Evolutionary conservation across 2,113 vertebrate species (phyloP).

Genomic region (Pimephales promelas): DNA sequence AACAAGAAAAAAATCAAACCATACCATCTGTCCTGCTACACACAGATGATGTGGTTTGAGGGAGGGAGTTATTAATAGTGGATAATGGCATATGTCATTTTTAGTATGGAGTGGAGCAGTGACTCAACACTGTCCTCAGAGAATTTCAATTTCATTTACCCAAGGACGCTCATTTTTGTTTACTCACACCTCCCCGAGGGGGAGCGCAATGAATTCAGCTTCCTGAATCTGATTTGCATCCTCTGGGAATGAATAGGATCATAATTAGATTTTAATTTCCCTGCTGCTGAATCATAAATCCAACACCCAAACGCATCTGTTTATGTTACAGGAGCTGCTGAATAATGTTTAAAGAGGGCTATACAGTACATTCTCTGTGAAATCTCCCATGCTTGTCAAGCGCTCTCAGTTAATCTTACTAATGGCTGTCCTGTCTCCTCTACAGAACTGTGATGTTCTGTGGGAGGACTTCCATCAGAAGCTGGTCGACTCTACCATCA

Average conservation of each 20-base stretch:
- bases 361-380: slow-evolving; percentile 8
- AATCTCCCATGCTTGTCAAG: not conserved
- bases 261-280: slow-evolving; percentile 29
- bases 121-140: slow-evolving; percentile 28
- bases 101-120: slow-evolving; percentile 7
- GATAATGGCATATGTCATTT: slow-evolving; percentile 32
- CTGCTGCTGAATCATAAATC: not conserved
- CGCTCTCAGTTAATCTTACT: not conserved
- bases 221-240: not conserved
- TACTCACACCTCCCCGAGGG: slow-evolving; percentile 11
- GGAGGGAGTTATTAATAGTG: slow-evolving; percentile 30
- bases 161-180: slow-evolving; percentile 6
- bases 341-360: not conserved
- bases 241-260: slow-evolving; percentile 26
- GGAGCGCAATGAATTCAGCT: slow-evolving; percentile 3
- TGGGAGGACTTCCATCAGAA: slow-evolving; percentile 99
- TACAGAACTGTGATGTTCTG: slow-evolving; percentile 91
- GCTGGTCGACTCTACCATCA: slow-evolving; percentile 90
- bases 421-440: slow-evolving; percentile 39
- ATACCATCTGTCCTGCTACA: not conserved
- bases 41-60: slow-evolving; percentile 28
- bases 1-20: slow-evolving; percentile 24
- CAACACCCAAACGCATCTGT: not conserved
- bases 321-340: not conserved
- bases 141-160: slow-evolving; percentile 32